Percentiles rank a stretch among this genome's conserved stretches.
These are phyloP conservation scores for Orycteropus afer DNA, from an alignment of 2,113 vertebrate species.

Conservation along the genomic window DNA sequence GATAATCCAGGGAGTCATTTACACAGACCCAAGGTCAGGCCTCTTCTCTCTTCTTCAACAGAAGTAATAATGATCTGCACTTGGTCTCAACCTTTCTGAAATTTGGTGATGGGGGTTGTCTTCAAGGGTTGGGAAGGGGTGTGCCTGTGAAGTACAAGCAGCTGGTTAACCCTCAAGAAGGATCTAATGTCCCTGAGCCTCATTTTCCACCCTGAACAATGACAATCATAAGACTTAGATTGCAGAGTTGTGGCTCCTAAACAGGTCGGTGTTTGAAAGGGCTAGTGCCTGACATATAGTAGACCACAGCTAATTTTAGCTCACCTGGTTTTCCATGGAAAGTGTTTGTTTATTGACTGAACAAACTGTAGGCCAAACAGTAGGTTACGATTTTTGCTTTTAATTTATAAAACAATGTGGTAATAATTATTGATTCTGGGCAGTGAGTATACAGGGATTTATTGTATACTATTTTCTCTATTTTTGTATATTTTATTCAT, in stretches of 20 bases:
- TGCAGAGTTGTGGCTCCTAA: neutral
- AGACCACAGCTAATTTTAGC: neutral
- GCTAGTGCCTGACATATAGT: neutral
- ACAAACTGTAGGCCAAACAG: neutral
- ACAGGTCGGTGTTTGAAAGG: neutral
- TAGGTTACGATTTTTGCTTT: neutral
- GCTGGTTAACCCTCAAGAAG: neutral
- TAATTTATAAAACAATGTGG: neutral
- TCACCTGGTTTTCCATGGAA: neutral
- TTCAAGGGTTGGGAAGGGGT: neutral
- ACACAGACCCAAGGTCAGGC: neutral
- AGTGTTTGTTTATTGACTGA: neutral
- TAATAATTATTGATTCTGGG: constrained; percentile 16
- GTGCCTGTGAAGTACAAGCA: neutral
- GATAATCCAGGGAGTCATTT: constrained; percentile 12
- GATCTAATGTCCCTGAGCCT: neutral
- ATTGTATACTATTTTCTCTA: neutral
- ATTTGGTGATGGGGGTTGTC: neutral
- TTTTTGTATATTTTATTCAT: constrained; percentile 36
- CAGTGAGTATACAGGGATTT: neutral
- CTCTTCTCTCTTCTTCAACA: neutral
- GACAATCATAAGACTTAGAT: neutral
- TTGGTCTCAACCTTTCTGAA: neutral
- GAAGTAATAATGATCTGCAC: neutral
- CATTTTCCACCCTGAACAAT: neutral